Conservation (phyloP, 2,113 vertebrate species). For the Pomatostomus ruficeps region DNA sequence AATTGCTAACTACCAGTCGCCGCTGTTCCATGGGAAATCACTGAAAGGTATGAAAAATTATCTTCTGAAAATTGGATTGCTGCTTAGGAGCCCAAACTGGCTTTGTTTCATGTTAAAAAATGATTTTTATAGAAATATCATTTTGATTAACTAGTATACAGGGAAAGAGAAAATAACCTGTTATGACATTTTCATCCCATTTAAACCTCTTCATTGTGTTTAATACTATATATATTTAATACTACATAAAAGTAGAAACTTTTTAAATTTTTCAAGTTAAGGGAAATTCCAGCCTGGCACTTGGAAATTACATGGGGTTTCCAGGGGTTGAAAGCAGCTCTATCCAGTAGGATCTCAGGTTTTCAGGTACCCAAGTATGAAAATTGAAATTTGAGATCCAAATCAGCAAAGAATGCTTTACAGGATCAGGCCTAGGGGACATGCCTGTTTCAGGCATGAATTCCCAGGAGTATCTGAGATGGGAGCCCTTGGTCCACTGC, state of each 20-base stretch:
- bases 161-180: conserved; percentile 17
- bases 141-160: conserved; percentile 13
- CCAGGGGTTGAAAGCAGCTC: background rate
- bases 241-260: background rate
- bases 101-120: background rate
- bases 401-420: background rate
- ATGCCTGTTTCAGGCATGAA: background rate
- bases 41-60: background rate
- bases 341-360: background rate
- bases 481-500: background rate
- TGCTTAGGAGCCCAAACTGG: conserved; percentile 42
- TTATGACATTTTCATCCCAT: background rate
- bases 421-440: background rate
- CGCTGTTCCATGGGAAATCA: background rate
- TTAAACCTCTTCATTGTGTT: conserved; percentile 6
- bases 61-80: conserved; percentile 16
- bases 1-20: conserved; percentile 10
- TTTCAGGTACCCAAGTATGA: background rate
- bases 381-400: background rate
- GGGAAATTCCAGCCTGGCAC: background rate
- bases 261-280: background rate
- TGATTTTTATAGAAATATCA: conserved; percentile 1
- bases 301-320: background rate
- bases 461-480: background rate
- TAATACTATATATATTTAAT: background rate